phyloP scores from a whole-genome alignment of 2,888 invertebrate genomes.

The Biston betularia region DNA sequence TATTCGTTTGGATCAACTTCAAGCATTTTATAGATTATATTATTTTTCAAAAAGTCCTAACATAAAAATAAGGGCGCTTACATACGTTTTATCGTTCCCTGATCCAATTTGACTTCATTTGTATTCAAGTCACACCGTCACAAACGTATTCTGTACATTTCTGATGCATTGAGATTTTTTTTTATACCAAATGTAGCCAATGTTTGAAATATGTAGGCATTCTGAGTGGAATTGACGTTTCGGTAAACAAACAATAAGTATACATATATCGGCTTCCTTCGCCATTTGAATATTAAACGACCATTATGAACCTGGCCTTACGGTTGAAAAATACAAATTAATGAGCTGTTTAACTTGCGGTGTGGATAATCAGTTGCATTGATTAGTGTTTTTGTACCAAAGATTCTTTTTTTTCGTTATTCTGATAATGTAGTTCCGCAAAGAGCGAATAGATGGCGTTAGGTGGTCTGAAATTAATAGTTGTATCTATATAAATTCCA shows the following conservation, averaged over 20 bases:
- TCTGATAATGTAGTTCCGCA: constrained; percentile 20
- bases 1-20: too few species aligned
- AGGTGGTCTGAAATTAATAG: not conserved
- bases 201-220: constrained; percentile 47
- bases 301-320: constrained; percentile 35
- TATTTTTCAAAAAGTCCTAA: constrained; percentile 40
- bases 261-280: constrained; percentile 3
- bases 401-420: not conserved
- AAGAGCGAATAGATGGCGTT: constrained; percentile 37
- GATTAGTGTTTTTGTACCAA: constrained; percentile 30
- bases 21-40: constrained; percentile 19
- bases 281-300: constrained; percentile 42
- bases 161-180: constrained; percentile 75
- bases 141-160: constrained; percentile 76
- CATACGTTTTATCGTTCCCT: constrained; percentile 69
- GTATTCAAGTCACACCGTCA: constrained; percentile 76
- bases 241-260: constrained; percentile 2
- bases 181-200: constrained; percentile 49
- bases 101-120: constrained; percentile 82
- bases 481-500: not conserved
- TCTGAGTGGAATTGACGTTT: constrained; percentile 40
- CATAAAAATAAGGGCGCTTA: constrained; percentile 49
- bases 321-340: constrained; percentile 41
- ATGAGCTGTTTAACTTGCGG: constrained; percentile 34
- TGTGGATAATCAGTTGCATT: constrained; percentile 32